Conservation (phyloP, 2,888 invertebrate genomes). For the Cyclophora albipunctata region DNA sequence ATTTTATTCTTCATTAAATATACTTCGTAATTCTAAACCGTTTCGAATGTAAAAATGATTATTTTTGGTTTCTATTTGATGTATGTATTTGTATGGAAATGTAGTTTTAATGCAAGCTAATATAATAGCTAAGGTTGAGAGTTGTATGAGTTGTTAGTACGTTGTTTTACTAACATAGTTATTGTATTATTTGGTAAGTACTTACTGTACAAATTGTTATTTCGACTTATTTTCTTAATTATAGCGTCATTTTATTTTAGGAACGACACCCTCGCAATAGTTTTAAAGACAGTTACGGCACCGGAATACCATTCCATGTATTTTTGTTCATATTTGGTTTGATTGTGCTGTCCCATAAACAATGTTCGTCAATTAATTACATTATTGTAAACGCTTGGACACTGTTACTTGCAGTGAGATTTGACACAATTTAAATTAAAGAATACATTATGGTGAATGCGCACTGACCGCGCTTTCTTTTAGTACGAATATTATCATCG, state of each 20-base stretch:
- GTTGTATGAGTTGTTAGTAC: no score
- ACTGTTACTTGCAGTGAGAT: neutral
- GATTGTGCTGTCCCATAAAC: conserved; percentile 7
- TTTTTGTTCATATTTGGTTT: conserved; percentile 11
- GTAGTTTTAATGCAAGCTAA: conserved; percentile 3
- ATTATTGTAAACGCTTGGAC: neutral
- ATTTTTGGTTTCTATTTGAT: conserved; percentile 15
- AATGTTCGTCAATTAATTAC: neutral
- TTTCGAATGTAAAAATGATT: neutral
- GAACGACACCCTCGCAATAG: conserved; percentile 57
- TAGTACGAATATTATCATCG: no score
- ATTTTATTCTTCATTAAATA: conserved; percentile 2
- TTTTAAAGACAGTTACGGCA: conserved; percentile 39
- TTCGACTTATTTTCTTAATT: conserved; percentile 7
- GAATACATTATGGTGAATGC: no score
- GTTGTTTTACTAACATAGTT: conserved; percentile 27
- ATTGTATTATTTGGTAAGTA: conserved; percentile 48
- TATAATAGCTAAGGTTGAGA: no score
- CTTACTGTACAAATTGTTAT: conserved; percentile 46
- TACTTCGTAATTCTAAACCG: conserved; percentile 3
- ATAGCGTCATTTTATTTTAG: conserved; percentile 21
- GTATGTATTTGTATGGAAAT: conserved; percentile 31
- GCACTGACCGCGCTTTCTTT: no score
- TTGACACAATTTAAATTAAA: no score
- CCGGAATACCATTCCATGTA: conserved; percentile 48